These are phyloP conservation scores for Rhinatrema bivittatum DNA, from an alignment of 2,797 vertebrate species.

Conservation along the genomic window DNA sequence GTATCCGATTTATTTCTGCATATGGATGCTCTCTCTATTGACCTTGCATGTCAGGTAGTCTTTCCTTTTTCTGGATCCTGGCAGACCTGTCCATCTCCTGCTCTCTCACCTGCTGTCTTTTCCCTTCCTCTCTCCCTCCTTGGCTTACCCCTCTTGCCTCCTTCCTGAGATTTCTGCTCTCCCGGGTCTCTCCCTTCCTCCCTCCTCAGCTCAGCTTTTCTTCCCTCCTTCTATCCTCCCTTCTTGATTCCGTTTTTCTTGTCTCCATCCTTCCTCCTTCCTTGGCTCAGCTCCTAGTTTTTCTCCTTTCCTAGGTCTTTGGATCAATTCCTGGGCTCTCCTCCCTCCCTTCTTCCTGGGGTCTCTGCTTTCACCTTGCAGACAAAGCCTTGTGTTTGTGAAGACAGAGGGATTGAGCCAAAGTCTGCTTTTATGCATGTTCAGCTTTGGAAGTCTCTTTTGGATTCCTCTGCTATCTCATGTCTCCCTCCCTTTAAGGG, in stretches of 20 bases:
- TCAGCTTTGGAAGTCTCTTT: too few species aligned
- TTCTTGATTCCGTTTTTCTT: not conserved
- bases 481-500: too few species aligned
- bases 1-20: too few species aligned
- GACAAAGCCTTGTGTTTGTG: too few species aligned
- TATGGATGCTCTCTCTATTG: too few species aligned
- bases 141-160: not conserved
- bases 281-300: not conserved
- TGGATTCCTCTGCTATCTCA: too few species aligned
- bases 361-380: not conserved
- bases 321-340: too few species aligned
- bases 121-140: not conserved
- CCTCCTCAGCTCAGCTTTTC: not conserved
- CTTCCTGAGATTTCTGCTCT: too few species aligned
- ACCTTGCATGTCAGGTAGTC: too few species aligned
- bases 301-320: not conserved
- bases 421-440: too few species aligned
- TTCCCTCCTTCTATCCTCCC: not conserved
- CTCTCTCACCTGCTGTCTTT: not conserved
- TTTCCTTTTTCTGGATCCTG: not conserved
- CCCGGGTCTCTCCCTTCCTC: too few species aligned
- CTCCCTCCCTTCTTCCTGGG: not conserved
- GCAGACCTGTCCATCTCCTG: not conserved
- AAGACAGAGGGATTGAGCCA: too few species aligned
- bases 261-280: not conserved